Evolutionary conservation across 2,797 vertebrate species (phyloP), one percentile per base, ranked within the genome.

Genomic region (Myotis findleyi): DNA sequence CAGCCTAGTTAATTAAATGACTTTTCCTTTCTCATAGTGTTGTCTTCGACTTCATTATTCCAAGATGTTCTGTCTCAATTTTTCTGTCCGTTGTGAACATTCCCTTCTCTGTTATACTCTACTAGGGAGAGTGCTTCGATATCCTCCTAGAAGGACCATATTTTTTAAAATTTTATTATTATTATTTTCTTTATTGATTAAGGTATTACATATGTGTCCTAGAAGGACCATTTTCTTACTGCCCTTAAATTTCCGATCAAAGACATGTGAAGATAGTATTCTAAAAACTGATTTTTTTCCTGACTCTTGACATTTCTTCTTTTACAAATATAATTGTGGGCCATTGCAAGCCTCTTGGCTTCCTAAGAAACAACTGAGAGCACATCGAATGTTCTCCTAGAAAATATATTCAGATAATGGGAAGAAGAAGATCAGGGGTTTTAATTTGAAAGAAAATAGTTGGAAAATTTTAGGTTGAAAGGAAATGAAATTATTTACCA

Each of bases 391-490:
- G 11, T 55, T 85, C n/a, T 93, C 33, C 47, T 90, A 47, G 20
- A 79, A 92, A 88, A 83, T 17, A 89, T 36, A 62, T 64, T 21
- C 51, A 49, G 21, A 82, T 5, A 86, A 85, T 38, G 12, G 12
- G 7, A 84, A 88, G 64, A 68, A 93, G 20, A 91, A 95, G 16
- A 62, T 33, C 53, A 55, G 64, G 17, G 68, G 30, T n/a, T 94
- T 82, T 77, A 73, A 82, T 93, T 87, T 95, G 68, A 89, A 89
- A 69, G 30, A 94, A 93, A 95, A 69, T 73, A 23, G 68, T 18
- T 85, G 9, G n/a, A 87, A 82, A 94, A 9, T 73, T 91, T 93
- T 77, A 89, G 6, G 10, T 79, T 93, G 73, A 95, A 92, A 82
- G 53, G 68, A 91, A 95, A 82, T 85, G 18, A 93, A 44, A 85